A percentile compares a stretch with the other conserved stretches of the same genome.
Conservation (phyloP, 2,888 invertebrate genomes). For the Spisula subtruncata region DNA sequence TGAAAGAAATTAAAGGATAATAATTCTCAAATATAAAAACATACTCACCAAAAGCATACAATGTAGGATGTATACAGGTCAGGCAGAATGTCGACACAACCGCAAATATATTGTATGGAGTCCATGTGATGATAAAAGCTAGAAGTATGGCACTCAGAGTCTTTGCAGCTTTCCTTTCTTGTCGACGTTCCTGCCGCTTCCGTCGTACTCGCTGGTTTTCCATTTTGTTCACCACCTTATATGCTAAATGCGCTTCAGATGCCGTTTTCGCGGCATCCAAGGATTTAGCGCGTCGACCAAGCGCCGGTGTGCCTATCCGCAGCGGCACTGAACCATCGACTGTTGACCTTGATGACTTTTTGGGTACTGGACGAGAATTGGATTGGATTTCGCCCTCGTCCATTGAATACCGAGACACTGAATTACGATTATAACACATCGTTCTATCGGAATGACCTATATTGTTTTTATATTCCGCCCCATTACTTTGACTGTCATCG, state of each 20-base stretch:
- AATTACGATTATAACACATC: background rate
- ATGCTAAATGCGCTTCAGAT: conserved; percentile 83
- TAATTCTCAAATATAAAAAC: background rate
- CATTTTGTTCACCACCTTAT: conserved; percentile 81
- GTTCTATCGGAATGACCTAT: conserved; percentile 15
- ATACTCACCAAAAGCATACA: conserved; percentile 86
- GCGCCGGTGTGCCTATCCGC: conserved; percentile 80
- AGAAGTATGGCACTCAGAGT: conserved; percentile 97
- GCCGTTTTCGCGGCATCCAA: conserved; percentile 79
- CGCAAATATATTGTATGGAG: conserved; percentile 90
- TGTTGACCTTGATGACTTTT: conserved; percentile 14
- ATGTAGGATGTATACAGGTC: conserved; percentile 81
- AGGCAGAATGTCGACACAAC: conserved; percentile 84
- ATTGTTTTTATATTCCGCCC: background rate
- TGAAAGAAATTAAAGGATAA: no score
- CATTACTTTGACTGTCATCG: conserved; percentile 27
- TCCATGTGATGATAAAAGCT: conserved; percentile 99
- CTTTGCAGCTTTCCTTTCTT: conserved; percentile 99
- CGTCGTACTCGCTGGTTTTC: conserved; percentile 89
- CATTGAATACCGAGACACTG: conserved; percentile 21
- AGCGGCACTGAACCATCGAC: conserved; percentile 71
- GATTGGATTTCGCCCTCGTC: conserved; percentile 38
- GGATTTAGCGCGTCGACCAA: conserved; percentile 80
- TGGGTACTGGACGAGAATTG: conserved; percentile 7
- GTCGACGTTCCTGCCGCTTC: conserved; percentile 97